These are phyloP conservation scores for Hemiscyllium ocellatum DNA, from an alignment of 2,113 vertebrate species.

Conservation along the genomic window DNA sequence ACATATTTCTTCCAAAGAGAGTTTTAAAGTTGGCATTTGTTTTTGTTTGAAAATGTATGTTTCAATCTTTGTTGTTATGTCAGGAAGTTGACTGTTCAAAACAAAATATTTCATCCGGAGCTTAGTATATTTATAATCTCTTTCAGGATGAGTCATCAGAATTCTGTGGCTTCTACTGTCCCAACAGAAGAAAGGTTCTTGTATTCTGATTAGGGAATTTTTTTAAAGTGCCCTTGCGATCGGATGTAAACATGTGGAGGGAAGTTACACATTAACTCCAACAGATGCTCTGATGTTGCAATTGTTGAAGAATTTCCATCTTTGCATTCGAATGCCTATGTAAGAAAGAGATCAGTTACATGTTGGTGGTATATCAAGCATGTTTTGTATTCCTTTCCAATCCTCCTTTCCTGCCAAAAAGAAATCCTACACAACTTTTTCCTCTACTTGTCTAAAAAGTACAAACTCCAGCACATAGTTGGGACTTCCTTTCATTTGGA, in stretches of 20 bases:
- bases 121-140: conserved; percentile 56
- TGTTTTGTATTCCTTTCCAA: neutral
- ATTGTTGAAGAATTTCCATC: conserved; percentile 19
- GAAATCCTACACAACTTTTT: too few species aligned
- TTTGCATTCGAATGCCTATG: neutral
- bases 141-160: conserved; percentile 62
- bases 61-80: conserved; percentile 54
- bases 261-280: conserved; percentile 46
- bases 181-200: conserved; percentile 55
- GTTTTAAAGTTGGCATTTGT: neutral
- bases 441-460: neutral
- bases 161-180: conserved; percentile 69
- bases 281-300: conserved; percentile 18
- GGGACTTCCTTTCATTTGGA: neutral
- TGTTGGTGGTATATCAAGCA: neutral
- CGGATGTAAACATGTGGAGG: conserved; percentile 46
- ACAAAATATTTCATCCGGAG: conserved; percentile 59
- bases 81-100: conserved; percentile 65
- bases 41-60: conserved; percentile 39
- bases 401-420: neutral
- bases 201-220: conserved; percentile 50
- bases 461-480: neutral
- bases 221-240: conserved; percentile 45
- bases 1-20: neutral
- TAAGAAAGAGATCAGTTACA: neutral